Evolutionary conservation across 1,140 invertebrate genomes (phyloP).

Genomic region (Conus ventricosus): DNA sequence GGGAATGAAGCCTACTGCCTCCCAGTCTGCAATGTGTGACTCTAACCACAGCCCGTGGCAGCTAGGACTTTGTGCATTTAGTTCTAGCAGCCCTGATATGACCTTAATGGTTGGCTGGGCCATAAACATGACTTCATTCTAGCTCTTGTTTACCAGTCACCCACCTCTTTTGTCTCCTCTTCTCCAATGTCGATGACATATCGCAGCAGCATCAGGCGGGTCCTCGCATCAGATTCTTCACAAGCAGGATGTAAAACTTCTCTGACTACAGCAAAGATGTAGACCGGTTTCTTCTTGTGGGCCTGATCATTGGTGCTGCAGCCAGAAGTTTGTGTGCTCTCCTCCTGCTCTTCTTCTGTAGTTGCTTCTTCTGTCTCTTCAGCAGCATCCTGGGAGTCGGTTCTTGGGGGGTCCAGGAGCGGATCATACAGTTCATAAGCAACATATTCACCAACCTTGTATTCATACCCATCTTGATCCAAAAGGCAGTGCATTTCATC

Average conservation of each 20-base stretch:
- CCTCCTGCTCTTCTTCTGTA: constrained; percentile 19
- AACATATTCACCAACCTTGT: constrained; percentile 53
- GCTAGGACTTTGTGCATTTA: no score
- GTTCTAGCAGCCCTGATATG: no score
- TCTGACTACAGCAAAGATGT: neutral
- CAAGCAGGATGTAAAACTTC: neutral
- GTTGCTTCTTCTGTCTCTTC: constrained; percentile 24
- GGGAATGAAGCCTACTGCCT: no score
- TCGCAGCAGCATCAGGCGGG: neutral
- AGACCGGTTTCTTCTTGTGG: neutral
- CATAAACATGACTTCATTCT: no score
- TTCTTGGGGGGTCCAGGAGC: neutral
- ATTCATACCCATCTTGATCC: constrained; percentile 49
- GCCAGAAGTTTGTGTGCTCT: constrained; percentile 11
- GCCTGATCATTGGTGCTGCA: neutral
- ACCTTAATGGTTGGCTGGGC: no score
- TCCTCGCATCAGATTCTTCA: neutral
- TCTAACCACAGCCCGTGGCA: no score
- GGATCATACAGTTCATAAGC: constrained; percentile 60
- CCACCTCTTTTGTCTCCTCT: constrained; percentile 10
- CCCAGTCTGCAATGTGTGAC: no score
- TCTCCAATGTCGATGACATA: constrained; percentile 23
- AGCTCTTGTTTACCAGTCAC: neutral
- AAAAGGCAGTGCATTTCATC: constrained; percentile 53
- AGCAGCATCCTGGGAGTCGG: neutral